phyloP scores from a whole-genome alignment of 2,113 vertebrate species.

The Arizona elegans region DNA sequence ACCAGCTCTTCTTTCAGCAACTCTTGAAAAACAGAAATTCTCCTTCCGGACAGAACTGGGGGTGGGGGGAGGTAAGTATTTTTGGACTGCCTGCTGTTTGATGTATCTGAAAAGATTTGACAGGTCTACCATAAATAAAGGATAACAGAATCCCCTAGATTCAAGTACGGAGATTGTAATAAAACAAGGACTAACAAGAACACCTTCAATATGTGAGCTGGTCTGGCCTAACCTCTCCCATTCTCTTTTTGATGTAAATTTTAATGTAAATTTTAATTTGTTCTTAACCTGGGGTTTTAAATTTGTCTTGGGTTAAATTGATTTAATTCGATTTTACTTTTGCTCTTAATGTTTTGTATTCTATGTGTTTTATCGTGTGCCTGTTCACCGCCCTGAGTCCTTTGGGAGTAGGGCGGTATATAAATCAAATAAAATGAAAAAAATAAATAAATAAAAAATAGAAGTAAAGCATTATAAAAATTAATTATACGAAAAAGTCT shows the following conservation, averaged over 20 bases:
- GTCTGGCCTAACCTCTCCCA: no score
- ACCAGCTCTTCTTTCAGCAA: neutral
- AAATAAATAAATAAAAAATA: no score
- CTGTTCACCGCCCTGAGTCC: no score
- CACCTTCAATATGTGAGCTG: neutral
- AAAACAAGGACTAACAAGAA: neutral
- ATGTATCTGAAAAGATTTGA: neutral
- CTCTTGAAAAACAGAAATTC: neutral
- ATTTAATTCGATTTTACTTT: no score
- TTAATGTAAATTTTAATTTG: no score
- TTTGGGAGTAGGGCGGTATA: no score
- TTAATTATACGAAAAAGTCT: neutral
- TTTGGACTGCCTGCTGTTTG: neutral
- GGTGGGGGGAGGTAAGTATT: neutral
- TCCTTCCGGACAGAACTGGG: neutral
- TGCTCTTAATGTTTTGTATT: no score
- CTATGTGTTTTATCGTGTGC: no score
- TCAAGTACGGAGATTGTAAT: neutral
- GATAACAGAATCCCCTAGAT: neutral
- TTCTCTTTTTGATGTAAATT: no score
- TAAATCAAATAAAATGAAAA: no score
- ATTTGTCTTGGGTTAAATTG: no score
- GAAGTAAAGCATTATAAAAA: constrained; percentile 27
- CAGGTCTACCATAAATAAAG: neutral
- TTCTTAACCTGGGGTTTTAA: no score